Conservation (phyloP, 2,113 vertebrate species). For the Cinclus mexicanus region DNA sequence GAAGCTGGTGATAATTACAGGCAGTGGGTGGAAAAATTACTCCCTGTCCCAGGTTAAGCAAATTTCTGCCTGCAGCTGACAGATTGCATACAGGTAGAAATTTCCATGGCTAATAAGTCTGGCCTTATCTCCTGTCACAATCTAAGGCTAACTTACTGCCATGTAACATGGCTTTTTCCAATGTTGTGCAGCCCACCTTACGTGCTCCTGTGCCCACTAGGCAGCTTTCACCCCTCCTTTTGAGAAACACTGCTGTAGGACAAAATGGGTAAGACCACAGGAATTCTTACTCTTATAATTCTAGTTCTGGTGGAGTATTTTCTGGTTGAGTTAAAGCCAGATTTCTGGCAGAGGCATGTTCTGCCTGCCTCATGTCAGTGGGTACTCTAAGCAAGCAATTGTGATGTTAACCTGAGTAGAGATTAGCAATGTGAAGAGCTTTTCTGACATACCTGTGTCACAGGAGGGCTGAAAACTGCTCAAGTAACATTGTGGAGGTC, state of each 20-base stretch:
- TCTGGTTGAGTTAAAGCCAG: not conserved
- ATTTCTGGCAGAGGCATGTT: not conserved
- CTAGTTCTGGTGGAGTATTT: not conserved
- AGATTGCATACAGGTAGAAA: not conserved
- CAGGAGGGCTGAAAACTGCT: not conserved
- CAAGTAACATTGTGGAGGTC: not conserved
- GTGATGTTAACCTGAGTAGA: not conserved
- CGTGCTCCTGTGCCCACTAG: not conserved
- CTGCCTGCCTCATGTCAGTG: accelerated
- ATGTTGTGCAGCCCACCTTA: not conserved
- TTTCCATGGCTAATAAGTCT: not conserved
- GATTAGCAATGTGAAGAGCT: not conserved
- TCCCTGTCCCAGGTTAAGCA: not conserved
- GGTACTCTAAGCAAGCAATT: not conserved
- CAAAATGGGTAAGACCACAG: not conserved
- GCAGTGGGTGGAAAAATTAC: not conserved
- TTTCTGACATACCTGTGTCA: not conserved
- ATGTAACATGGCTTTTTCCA: not conserved
- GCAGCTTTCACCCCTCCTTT: not conserved
- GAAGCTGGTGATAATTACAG: not conserved
- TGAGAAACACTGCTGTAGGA: not conserved
- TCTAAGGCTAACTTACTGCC: not conserved
- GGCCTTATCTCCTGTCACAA: not conserved
- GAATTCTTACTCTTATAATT: not conserved
- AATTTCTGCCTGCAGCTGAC: not conserved